Conservation (phyloP, 2,113 vertebrate species). For the Lates calcarifer region DNA sequence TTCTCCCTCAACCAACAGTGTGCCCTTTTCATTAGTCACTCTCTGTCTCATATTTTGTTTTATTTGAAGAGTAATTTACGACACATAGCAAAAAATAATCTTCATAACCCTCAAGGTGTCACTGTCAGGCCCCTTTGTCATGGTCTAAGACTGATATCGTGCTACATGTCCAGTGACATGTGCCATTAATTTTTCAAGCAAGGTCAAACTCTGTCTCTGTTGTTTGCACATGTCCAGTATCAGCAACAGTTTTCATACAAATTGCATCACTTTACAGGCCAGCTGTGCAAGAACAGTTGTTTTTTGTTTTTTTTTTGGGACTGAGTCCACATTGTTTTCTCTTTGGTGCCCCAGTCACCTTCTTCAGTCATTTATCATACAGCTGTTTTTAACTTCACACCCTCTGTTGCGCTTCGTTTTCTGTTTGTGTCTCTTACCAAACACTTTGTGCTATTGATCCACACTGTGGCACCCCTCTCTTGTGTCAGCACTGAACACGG, state of each 20-base stretch:
- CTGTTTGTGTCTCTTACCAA: slow-evolving; percentile 54
- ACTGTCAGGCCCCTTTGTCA: slow-evolving; percentile 39
- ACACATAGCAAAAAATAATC: slow-evolving; percentile 37
- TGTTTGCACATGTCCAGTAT: slow-evolving; percentile 47
- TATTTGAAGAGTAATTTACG: slow-evolving; percentile 47
- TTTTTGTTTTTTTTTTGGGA: slow-evolving; percentile 28
- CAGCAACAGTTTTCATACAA: slow-evolving; percentile 50
- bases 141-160: slow-evolving; percentile 38
- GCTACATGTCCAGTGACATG: slow-evolving; percentile 47
- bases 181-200: slow-evolving; percentile 64
- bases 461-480: slow-evolving; percentile 67
- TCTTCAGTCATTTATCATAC: slow-evolving; percentile 47
- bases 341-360: slow-evolving; percentile 33
- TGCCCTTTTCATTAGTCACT: slow-evolving; percentile 31
- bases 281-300: slow-evolving; percentile 11
- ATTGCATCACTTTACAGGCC: slow-evolving; percentile 14
- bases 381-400: slow-evolving; percentile 50
- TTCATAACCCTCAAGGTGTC: slow-evolving; percentile 49
- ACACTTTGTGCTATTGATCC: slow-evolving; percentile 78
- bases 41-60: slow-evolving; percentile 34
- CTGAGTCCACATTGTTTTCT: background rate
- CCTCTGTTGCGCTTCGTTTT: slow-evolving; percentile 40
- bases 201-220: slow-evolving; percentile 66
- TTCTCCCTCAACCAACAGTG: slow-evolving; percentile 3
- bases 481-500: slow-evolving; percentile 71